Percentiles rank a stretch among this genome's conserved stretches.
These are phyloP conservation scores for Drosophila kuntzei DNA, from an alignment of 2,888 invertebrate species.

Conservation along the genomic window DNA sequence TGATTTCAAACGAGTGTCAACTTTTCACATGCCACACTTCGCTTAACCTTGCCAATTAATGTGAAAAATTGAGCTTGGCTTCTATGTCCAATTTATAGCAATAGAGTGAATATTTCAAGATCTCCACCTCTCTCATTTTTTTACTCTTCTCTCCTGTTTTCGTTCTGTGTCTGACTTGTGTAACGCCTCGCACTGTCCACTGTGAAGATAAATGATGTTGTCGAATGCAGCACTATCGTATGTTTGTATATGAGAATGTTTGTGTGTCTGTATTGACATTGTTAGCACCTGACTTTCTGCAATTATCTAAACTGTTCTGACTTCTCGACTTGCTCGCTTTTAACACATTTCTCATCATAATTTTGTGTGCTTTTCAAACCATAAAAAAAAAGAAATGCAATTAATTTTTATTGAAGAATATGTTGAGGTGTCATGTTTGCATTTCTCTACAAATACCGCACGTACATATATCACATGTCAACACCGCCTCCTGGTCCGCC, in stretches of 20 bases:
- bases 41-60: conserved; percentile 78
- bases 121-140: background rate
- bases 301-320: conserved; percentile 56
- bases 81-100: conserved; percentile 66
- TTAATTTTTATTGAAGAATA: conserved; percentile 67
- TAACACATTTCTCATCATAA: conserved; percentile 59
- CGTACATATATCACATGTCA: conserved; percentile 71
- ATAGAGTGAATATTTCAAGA: conserved; percentile 52
- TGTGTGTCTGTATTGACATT: conserved; percentile 30
- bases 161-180: conserved; percentile 4
- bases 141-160: background rate
- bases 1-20: conserved; percentile 43
- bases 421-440: conserved; percentile 73
- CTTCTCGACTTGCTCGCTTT: conserved; percentile 35
- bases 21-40: conserved; percentile 58
- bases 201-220: conserved; percentile 76
- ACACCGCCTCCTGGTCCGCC: background rate
- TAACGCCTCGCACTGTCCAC: conserved; percentile 27
- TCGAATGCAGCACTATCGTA: conserved; percentile 34
- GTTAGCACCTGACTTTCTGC: conserved; percentile 56
- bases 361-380: conserved; percentile 37
- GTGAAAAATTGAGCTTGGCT: conserved; percentile 65
- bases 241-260: conserved; percentile 1
- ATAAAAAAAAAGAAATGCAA: conserved; percentile 50
- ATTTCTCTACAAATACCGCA: conserved; percentile 63